A percentile compares a stretch with the other conserved stretches of the same genome.
Evolutionary conservation across 2,888 invertebrate species (phyloP).

Genomic region (Ganaspis brasiliensis): DNA sequence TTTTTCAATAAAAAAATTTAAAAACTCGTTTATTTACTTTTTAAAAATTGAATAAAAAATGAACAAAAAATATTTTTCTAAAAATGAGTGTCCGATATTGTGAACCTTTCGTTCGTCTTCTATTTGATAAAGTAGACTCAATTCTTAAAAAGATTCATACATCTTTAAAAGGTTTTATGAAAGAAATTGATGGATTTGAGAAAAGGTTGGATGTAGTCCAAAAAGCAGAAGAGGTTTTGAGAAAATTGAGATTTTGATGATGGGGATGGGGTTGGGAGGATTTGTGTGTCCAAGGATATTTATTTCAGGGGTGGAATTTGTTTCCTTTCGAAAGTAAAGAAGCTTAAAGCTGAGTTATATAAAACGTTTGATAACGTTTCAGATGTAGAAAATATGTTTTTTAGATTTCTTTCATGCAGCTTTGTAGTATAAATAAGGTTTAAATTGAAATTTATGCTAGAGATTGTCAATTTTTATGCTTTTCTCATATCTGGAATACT

Average conservation of each 20-base stretch:
- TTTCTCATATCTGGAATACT: no score
- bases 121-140: not conserved
- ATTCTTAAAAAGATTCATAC: not conserved
- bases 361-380: conserved; percentile 3
- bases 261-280: not conserved
- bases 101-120: not conserved
- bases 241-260: conserved; percentile 9
- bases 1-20: no score
- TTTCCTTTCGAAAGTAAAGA: not conserved
- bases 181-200: not conserved
- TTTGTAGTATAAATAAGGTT: no score
- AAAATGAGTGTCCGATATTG: not conserved
- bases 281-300: not conserved
- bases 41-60: no score
- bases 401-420: not conserved
- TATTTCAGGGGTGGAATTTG: not conserved
- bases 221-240: not conserved
- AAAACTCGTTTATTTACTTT: no score
- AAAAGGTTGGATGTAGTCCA: not conserved
- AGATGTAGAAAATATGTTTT: not conserved
- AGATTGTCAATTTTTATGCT: no score
- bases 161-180: conserved; percentile 2
- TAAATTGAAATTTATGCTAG: no score
- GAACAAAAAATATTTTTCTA: no score
- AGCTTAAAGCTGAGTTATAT: not conserved